phyloP scores from a whole-genome alignment of 2,888 invertebrate genomes.

The Folsomia manolachei region DNA sequence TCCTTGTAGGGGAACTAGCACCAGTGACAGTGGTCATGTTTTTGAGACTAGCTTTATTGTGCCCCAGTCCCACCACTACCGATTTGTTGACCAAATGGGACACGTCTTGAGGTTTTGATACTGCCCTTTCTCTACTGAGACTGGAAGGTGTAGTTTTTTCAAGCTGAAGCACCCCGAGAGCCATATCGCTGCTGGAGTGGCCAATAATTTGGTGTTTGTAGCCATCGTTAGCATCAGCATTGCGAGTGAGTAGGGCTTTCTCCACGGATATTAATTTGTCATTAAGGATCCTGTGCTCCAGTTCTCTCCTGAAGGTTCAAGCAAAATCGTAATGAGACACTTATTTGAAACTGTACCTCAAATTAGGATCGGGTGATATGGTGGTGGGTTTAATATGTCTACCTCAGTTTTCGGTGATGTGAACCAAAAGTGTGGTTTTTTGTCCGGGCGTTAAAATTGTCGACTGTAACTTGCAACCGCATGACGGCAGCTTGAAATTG shows the following conservation, averaged over 20 bases:
- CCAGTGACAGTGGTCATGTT: background rate
- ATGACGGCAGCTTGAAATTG: conserved; percentile 50
- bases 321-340: background rate
- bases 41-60: no score
- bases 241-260: conserved; percentile 45
- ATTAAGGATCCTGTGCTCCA: conserved; percentile 49
- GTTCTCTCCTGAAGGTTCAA: conserved; percentile 42
- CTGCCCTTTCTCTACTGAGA: background rate
- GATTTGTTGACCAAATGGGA: conserved; percentile 11
- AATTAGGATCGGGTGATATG: background rate
- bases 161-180: background rate
- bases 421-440: conserved; percentile 44
- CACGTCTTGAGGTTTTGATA: background rate
- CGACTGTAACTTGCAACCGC: conserved; percentile 49
- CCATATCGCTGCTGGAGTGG: conserved; percentile 26
- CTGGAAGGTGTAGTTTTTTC: background rate
- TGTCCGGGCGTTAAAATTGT: conserved; percentile 48
- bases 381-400: background rate
- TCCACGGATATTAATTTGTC: conserved; percentile 50
- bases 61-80: no score
- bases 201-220: conserved; percentile 49
- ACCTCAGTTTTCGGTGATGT: conserved; percentile 37
- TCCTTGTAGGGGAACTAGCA: background rate
- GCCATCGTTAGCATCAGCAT: conserved; percentile 36
- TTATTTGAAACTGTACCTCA: background rate